phyloP scores from a whole-genome alignment of 2,113 vertebrate genomes.

The Ibidorhyncha struthersii region DNA sequence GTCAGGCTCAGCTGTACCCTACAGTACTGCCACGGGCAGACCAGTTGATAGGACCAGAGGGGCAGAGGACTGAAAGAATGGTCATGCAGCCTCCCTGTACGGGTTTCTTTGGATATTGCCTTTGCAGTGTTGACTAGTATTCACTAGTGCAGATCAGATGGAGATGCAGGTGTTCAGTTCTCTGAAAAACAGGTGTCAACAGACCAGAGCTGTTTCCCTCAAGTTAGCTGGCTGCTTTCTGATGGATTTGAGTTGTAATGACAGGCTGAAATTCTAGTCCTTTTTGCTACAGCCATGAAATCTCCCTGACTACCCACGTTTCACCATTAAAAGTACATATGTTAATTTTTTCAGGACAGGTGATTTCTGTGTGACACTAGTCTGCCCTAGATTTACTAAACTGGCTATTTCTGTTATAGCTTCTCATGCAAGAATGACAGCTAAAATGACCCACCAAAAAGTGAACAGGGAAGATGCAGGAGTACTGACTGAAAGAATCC shows the following conservation, averaged over 20 bases:
- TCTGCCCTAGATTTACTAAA: neutral
- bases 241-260: neutral
- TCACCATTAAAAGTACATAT: neutral
- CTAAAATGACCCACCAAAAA: neutral
- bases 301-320: neutral
- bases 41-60: neutral
- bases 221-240: neutral
- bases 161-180: neutral
- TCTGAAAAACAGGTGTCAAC: neutral
- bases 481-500: neutral
- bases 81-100: neutral
- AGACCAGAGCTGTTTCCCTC: neutral
- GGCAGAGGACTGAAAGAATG: neutral
- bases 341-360: neutral
- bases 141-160: neutral
- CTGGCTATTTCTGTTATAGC: neutral
- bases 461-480: neutral
- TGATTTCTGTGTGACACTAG: accelerated
- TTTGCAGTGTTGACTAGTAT: neutral
- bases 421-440: neutral
- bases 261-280: neutral
- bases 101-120: neutral
- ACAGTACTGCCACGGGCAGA: neutral
- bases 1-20: neutral
- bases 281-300: neutral